These are phyloP conservation scores for Malthinus seriepunctatus DNA, from an alignment of 2,888 invertebrate genomes.

Conservation along the genomic window DNA sequence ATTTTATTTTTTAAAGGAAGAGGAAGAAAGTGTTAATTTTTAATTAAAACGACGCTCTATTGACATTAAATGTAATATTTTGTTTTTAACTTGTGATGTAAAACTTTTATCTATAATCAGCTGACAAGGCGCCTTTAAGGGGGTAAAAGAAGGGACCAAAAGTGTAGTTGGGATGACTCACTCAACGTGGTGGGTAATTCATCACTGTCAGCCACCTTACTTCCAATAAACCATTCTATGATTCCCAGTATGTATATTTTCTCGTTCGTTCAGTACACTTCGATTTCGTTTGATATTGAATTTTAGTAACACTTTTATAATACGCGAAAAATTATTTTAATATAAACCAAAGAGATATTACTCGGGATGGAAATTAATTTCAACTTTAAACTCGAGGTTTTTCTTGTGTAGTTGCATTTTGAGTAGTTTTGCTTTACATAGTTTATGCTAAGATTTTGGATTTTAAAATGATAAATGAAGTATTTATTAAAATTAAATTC, in stretches of 20 bases:
- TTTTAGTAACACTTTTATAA: background rate
- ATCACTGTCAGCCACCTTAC: constrained; percentile 56
- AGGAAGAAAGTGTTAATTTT: background rate
- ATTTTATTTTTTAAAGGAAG: background rate
- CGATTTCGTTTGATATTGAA: constrained; percentile 21
- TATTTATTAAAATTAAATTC: constrained; percentile 6
- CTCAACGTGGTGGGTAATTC: constrained; percentile 50
- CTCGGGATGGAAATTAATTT: too few relatives aligned
- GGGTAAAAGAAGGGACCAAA: constrained; percentile 27
- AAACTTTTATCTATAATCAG: constrained; percentile 42
- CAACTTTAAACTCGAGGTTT: too few relatives aligned
- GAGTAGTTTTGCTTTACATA: too few relatives aligned
- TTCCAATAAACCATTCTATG: constrained; percentile 54
- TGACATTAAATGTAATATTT: constrained; percentile 21
- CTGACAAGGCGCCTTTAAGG: constrained; percentile 41
- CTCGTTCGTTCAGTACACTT: constrained; percentile 39
- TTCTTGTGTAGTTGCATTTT: too few relatives aligned
- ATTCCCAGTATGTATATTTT: constrained; percentile 54
- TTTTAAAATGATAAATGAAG: constrained; percentile 4
- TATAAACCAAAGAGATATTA: too few relatives aligned
- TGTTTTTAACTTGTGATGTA: constrained; percentile 24
- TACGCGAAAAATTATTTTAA: too few relatives aligned
- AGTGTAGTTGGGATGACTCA: constrained; percentile 49
- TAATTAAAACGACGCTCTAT: background rate
- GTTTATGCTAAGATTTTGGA: background rate